Base-by-base conservation (phyloP, 2,888 invertebrate species). In the Aradus depressus region DNA sequence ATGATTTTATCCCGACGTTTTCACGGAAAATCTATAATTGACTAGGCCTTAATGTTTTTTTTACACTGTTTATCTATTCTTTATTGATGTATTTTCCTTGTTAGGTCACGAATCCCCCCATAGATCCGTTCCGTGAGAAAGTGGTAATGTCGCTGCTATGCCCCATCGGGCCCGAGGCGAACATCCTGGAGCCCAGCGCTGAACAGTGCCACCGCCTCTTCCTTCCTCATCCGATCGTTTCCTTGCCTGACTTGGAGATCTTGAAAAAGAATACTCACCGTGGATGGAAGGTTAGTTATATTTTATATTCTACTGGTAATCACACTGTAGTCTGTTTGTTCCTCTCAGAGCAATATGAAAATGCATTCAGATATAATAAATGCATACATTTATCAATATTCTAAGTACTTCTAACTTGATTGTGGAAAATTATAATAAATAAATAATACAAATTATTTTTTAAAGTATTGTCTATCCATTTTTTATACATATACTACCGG, bases 71-170 rank as follows among this genome's bases (percentile, higher is more conserved):
- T 28, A 28, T 8, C n/a, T 8, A 28, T 28, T 28, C n/a, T 28
- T 28, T 10, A 10, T 28, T 8, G 8, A 16, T 34, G 18, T 8
- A 8, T 19, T 39, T 41, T 18, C 25, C 42, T 44, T 45, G 23
- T n/a, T 31, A 81, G 72, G 78, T 95, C 61, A 98, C 98, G 62
- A 98, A 98, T 73, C 98, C 98, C 4, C 98, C 98, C 3, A 97
- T 98, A 60, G 98, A 98, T 74, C 98, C 98, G 31, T 97, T 98
- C 78, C 79, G 95, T 62, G 98, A 98, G 72, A 92, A 91, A 70
- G 88, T 97, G 59, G 96, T 98, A 55, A 98, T 98, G 97, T 95
- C 96, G 0, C 73, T 98, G 68, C 82, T 90, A 57, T 96, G 96
- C 65, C 97, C 97, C 0, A 81, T 98, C 63, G 98, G 98, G 0